Conservation (phyloP, 2,113 vertebrate species). For the Neodontobutis hainanensis region DNA sequence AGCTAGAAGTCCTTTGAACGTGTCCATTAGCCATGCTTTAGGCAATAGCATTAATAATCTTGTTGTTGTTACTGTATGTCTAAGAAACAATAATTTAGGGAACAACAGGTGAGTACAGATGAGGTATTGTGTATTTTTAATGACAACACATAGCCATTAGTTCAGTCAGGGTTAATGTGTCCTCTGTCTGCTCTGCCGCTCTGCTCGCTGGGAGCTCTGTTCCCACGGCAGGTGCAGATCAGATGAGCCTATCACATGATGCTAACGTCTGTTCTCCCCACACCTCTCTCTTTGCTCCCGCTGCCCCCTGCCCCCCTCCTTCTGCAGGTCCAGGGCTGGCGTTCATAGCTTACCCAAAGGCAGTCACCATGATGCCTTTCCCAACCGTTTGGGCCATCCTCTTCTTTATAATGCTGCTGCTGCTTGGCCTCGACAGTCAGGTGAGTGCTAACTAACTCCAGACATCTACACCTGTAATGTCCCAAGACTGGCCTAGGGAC, state of each 20-base stretch:
- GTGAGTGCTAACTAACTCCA: slow-evolving; percentile 68
- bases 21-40: background rate
- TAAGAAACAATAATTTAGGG: background rate
- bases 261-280: slow-evolving; percentile 49
- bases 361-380: slow-evolving; percentile 97
- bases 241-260: slow-evolving; percentile 45
- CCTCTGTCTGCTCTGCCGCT: slow-evolving; percentile 51
- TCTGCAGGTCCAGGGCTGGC: slow-evolving; percentile 94
- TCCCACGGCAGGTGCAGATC: slow-evolving; percentile 57
- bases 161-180: slow-evolving; percentile 1
- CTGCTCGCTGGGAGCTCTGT: slow-evolving; percentile 16
- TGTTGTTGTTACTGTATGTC: no score
- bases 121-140: background rate
- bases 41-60: background rate
- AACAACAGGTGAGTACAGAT: background rate
- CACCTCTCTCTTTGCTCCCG: slow-evolving; percentile 43
- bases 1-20: slow-evolving; percentile 11
- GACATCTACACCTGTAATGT: background rate
- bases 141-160: background rate
- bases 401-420: slow-evolving; percentile 99
- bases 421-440: slow-evolving; percentile 99
- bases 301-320: slow-evolving; percentile 59
- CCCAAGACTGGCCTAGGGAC: no score
- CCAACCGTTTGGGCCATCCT: slow-evolving; percentile 97
- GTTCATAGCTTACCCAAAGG: slow-evolving; percentile 99